phyloP scores from a whole-genome alignment of 2,113 vertebrate genomes.

The Alosa alosa region DNA sequence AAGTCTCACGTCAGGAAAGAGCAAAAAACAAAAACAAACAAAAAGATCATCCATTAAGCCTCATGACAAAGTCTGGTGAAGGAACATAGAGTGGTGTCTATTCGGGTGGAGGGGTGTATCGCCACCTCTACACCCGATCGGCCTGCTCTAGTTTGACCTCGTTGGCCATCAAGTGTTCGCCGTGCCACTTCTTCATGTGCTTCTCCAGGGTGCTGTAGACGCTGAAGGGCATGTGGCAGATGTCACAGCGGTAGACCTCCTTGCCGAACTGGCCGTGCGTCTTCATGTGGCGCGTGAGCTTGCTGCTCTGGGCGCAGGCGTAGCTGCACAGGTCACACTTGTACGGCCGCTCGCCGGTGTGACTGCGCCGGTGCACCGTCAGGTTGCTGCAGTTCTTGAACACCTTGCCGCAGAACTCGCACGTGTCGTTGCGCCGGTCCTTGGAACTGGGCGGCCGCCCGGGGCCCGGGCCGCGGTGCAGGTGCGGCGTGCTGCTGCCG shows the following conservation, averaged over 20 bases:
- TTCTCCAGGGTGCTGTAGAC: constrained; percentile 99
- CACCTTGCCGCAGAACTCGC: constrained; percentile 98
- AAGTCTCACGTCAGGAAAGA: constrained; percentile 58
- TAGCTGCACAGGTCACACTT: constrained; percentile 99
- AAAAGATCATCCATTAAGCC: constrained; percentile 72
- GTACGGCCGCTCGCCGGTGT: constrained; percentile 99
- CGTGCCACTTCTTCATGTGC: constrained; percentile 99
- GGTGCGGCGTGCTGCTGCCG: constrained; percentile 95
- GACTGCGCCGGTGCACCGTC: constrained; percentile 97
- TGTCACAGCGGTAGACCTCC: constrained; percentile 99
- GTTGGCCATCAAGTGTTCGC: constrained; percentile 98
- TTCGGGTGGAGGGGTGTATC: constrained; percentile 36
- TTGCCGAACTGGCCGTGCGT: constrained; percentile 99
- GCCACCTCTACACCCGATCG: constrained; percentile 82
- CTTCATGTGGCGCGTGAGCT: constrained; percentile 99
- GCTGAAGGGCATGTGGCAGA: constrained; percentile 99
- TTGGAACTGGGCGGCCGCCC: constrained; percentile 96
- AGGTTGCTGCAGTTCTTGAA: constrained; percentile 99
- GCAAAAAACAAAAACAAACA: constrained; percentile 52
- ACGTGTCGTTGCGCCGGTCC: constrained; percentile 95
- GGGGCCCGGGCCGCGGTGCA: constrained; percentile 83
- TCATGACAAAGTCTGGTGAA: constrained; percentile 53
- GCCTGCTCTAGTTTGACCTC: constrained; percentile 99
- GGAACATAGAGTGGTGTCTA: constrained; percentile 35
- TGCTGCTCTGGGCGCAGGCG: constrained; percentile 99